A percentile compares a stretch with the other conserved stretches of the same genome.
Evolutionary conservation across 2,888 invertebrate species (phyloP).

Genomic region (Ormyrus labotus): DNA sequence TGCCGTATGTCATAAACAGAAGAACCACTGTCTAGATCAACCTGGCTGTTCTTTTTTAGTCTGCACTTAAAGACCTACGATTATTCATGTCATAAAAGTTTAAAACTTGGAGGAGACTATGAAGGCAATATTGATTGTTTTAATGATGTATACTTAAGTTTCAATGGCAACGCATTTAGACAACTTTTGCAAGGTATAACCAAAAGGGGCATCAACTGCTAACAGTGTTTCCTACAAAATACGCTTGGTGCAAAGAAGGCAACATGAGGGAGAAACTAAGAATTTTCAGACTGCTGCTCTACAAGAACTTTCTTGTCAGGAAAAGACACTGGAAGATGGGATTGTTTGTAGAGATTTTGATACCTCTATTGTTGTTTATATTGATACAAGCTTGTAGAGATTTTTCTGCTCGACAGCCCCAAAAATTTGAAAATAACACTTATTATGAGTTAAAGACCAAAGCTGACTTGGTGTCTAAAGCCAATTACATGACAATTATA

Average conservation of each 20-base stretch:
- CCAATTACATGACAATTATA: constrained; percentile 54
- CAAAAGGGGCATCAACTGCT: neutral
- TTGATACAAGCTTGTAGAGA: constrained; percentile 66
- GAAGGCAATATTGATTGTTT: constrained; percentile 39
- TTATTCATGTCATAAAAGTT: constrained; percentile 6
- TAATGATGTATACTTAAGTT: constrained; percentile 27
- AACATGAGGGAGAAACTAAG: constrained; percentile 53
- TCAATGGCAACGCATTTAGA: constrained; percentile 40
- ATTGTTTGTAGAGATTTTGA: constrained; percentile 66
- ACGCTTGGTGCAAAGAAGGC: neutral
- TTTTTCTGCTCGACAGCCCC: constrained; percentile 61
- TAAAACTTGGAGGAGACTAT: neutral
- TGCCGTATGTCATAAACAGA: no score
- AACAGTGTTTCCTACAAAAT: neutral
- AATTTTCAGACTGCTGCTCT: constrained; percentile 67
- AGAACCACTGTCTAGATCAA: no score
- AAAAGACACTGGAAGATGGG: constrained; percentile 68
- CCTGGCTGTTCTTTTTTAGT: neutral
- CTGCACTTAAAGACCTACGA: constrained; percentile 6
- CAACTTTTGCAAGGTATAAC: constrained; percentile 16
- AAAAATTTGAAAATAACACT: constrained; percentile 60
- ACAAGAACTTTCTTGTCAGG: constrained; percentile 70
- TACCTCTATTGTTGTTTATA: constrained; percentile 67
- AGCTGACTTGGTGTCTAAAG: constrained; percentile 47
- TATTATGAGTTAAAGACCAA: constrained; percentile 60